A percentile compares a stretch with the other conserved stretches of the same genome.
Evolutionary conservation across 1,140 invertebrate species (phyloP).

Genomic region (Armadillidium nasatum): DNA sequence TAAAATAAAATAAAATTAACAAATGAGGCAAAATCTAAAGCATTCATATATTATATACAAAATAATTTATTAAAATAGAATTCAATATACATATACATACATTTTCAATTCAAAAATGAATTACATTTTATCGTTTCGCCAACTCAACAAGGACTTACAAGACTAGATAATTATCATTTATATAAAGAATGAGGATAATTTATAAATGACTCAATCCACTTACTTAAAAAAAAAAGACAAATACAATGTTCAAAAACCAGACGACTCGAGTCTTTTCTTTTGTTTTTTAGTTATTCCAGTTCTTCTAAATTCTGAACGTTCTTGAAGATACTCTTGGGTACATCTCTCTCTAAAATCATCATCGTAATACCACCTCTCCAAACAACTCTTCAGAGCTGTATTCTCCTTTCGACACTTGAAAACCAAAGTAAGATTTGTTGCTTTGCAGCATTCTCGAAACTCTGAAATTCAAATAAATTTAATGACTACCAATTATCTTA

Average conservation of each 20-base stretch:
- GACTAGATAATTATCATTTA: too few species aligned
- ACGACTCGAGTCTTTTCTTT: background rate
- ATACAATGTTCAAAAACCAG: background rate
- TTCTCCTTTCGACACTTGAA: constrained; percentile 1
- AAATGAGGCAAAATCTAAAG: too few species aligned
- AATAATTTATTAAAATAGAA: too few species aligned
- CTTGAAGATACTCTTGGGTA: constrained; percentile 17
- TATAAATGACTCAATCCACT: background rate
- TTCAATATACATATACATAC: too few species aligned
- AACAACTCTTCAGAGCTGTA: background rate
- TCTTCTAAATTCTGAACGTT: constrained; percentile 23
- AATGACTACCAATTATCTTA: too few species aligned
- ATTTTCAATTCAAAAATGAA: too few species aligned
- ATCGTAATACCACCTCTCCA: constrained; percentile 18
- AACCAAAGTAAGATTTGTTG: background rate
- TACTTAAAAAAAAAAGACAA: background rate
- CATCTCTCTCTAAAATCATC: constrained; percentile 22
- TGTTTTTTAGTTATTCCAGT: constrained; percentile 1
- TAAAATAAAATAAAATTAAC: too few species aligned
- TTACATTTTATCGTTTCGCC: too few species aligned
- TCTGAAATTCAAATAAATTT: background rate
- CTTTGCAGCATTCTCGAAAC: constrained; percentile 1
- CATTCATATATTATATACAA: too few species aligned
- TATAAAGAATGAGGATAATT: too few species aligned
- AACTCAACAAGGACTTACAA: too few species aligned